Conservation (phyloP, 2,797 vertebrate species). For the Steatocranus sp. region DNA sequence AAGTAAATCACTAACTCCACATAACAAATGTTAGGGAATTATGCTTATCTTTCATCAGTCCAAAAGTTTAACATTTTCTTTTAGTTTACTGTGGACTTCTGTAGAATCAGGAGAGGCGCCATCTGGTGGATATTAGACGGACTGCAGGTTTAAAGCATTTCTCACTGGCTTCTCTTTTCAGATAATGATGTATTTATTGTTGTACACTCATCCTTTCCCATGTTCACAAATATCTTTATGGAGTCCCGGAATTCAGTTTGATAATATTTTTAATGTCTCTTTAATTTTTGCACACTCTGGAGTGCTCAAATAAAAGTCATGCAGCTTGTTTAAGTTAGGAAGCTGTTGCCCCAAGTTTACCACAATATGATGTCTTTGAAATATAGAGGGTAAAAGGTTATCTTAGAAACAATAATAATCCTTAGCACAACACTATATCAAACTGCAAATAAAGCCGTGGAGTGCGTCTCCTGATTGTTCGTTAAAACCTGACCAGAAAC, state of each 20-base stretch:
- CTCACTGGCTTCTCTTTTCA: not conserved
- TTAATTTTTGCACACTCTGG: not conserved
- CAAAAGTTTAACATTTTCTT: accelerated
- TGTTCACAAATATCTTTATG: not conserved
- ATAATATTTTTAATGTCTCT: not conserved
- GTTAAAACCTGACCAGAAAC: not conserved
- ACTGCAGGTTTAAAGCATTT: not conserved
- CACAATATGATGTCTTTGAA: not conserved
- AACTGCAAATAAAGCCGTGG: not conserved
- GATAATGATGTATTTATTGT: not conserved
- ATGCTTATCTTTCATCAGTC: not conserved
- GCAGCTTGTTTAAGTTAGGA: not conserved
- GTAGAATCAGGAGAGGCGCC: not conserved
- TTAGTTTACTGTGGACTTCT: not conserved
- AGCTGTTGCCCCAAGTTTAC: not conserved
- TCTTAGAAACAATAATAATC: not conserved
- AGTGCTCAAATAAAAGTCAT: not conserved
- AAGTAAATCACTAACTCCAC: not conserved
- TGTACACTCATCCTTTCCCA: not conserved
- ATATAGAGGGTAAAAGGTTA: not conserved
- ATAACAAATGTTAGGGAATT: not conserved
- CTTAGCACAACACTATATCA: not conserved
- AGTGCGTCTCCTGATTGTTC: not conserved
- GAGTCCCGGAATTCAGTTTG: not conserved
- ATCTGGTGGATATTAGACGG: not conserved